Conservation (phyloP, 1,140 invertebrate genomes). For the Ceratina australensis region DNA sequence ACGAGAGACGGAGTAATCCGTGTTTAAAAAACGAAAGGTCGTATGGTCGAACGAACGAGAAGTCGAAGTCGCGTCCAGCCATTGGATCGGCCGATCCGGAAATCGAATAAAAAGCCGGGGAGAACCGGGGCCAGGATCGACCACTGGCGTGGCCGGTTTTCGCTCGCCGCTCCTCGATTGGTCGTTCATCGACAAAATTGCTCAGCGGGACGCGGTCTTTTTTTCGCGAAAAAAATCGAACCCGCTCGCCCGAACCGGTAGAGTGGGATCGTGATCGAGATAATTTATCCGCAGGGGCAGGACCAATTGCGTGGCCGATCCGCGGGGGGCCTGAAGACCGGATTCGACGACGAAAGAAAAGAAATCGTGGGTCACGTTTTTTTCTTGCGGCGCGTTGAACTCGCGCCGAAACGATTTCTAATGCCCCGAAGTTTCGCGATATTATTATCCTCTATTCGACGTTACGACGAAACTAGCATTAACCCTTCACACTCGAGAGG, state of each 20-base stretch:
- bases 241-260: not conserved
- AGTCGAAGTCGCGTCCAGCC: slow-evolving; percentile 62
- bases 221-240: slow-evolving; percentile 43
- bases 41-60: slow-evolving; percentile 35
- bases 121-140: slow-evolving; percentile 36
- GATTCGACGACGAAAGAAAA: not conserved
- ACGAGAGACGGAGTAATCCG: slow-evolving; percentile 39
- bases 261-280: slow-evolving; percentile 48
- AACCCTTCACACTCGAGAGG: no score
- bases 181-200: slow-evolving; percentile 55
- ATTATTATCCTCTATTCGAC: not conserved
- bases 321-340: slow-evolving; percentile 12
- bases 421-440: not conserved
- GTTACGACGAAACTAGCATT: not conserved
- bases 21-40: slow-evolving; percentile 28
- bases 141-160: slow-evolving; percentile 40
- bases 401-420: not conserved
- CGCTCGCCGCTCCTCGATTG: slow-evolving; percentile 45
- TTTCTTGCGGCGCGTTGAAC: not conserved
- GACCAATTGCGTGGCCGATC: slow-evolving; percentile 25
- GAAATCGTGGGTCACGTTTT: slow-evolving; percentile 18
- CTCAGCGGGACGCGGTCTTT: slow-evolving; percentile 55
- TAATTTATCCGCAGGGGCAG: slow-evolving; percentile 44
- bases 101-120: slow-evolving; percentile 47
- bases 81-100: slow-evolving; percentile 51